These are phyloP conservation scores for Calcarius lapponicus DNA, from an alignment of 2,797 vertebrate species.

Conservation along the genomic window DNA sequence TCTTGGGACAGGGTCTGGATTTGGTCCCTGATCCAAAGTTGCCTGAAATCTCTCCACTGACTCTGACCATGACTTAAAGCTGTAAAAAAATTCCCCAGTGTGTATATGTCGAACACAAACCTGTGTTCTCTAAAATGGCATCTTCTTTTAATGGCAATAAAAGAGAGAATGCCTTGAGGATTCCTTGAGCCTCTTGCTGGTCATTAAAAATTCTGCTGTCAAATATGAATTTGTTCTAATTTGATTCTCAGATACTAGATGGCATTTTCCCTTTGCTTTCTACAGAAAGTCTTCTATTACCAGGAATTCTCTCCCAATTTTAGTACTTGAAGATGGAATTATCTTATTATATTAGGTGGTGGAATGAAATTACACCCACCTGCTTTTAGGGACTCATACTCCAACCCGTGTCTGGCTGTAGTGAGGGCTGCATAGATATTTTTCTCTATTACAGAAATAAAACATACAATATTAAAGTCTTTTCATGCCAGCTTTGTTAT, in stretches of 20 bases:
- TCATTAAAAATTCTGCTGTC: not conserved
- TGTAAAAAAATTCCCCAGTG: not conserved
- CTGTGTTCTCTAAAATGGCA: not conserved
- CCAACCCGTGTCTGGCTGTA: not conserved
- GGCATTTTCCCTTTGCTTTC: not conserved
- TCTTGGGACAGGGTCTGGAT: not conserved
- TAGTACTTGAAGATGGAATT: not conserved
- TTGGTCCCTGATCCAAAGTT: not conserved
- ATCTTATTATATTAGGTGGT: not conserved
- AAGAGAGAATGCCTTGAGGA: not conserved
- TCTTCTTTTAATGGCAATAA: not conserved
- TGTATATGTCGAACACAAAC: not conserved
- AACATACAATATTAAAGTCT: not conserved
- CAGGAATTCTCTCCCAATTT: not conserved
- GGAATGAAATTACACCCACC: not conserved
- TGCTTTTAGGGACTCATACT: not conserved
- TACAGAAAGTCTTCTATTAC: not conserved
- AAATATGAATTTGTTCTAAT: not conserved
- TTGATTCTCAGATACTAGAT: not conserved
- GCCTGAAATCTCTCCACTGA: not conserved
- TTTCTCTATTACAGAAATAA: not conserved
- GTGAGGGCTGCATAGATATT: not conserved
- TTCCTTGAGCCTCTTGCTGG: rapidly evolving
- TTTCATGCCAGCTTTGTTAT: not conserved
- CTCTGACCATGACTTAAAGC: not conserved